Conservation (phyloP, 1,140 invertebrate genomes). For the Drosophila neocordata region DNA sequence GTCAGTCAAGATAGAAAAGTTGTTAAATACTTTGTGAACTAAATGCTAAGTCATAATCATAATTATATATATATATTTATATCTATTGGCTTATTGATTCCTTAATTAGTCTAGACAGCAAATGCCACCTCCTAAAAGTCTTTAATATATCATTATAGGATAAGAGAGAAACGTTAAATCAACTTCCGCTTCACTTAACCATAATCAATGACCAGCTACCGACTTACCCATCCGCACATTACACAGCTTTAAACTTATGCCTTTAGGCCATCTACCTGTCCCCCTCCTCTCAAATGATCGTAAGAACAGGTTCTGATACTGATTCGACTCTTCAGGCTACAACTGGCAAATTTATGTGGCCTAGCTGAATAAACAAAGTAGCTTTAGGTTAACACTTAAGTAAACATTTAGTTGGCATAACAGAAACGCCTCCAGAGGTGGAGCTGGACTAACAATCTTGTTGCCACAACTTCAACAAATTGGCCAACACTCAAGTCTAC, state of each 20-base stretch:
- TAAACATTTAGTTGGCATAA: slow-evolving; percentile 66
- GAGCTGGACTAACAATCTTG: slow-evolving; percentile 29
- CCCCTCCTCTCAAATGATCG: slow-evolving; percentile 53
- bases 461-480: slow-evolving; percentile 46
- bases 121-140: slow-evolving; percentile 35
- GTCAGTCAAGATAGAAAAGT: neutral
- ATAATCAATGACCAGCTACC: slow-evolving; percentile 50
- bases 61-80: slow-evolving; percentile 4
- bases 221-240: slow-evolving; percentile 47
- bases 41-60: too few relatives aligned
- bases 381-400: slow-evolving; percentile 51
- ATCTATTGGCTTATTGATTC: neutral
- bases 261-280: slow-evolving; percentile 12
- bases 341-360: slow-evolving; percentile 29
- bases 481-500: slow-evolving; percentile 26
- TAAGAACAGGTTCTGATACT: slow-evolving; percentile 12
- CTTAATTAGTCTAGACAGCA: slow-evolving; percentile 44
- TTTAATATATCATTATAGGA: slow-evolving; percentile 49
- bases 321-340: neutral
- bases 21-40: too few relatives aligned
- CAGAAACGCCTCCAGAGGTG: slow-evolving; percentile 42
- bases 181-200: slow-evolving; percentile 40
- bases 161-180: slow-evolving; percentile 48
- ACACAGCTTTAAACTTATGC: slow-evolving; percentile 46
- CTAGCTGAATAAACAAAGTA: slow-evolving; percentile 12